Evolutionary conservation across 2,113 vertebrate genomes (phyloP).

Genomic region (Pipra filicauda): DNA sequence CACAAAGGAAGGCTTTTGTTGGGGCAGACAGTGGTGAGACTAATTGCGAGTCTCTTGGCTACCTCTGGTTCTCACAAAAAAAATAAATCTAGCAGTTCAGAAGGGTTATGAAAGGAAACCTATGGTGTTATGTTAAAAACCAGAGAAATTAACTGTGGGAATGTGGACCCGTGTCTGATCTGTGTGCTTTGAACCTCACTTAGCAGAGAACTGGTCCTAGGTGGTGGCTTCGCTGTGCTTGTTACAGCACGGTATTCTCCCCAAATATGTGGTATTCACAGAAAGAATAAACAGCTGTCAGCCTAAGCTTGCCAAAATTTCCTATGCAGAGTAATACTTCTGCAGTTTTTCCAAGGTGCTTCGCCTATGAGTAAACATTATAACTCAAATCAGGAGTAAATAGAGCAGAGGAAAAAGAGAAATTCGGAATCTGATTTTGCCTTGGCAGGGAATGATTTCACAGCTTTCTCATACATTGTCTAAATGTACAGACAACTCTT

Average conservation of each 20-base stretch:
- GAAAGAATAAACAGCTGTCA: neutral
- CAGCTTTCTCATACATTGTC: slow-evolving; percentile 5
- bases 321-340: neutral
- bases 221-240: neutral
- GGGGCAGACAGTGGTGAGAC: neutral
- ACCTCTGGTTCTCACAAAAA: neutral
- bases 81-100: neutral
- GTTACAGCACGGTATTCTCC: neutral
- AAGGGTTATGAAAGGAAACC: neutral
- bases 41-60: neutral
- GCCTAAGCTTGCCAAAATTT: neutral
- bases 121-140: neutral
- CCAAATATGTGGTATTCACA: neutral
- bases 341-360: neutral
- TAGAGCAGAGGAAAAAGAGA: neutral
- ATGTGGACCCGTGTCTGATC: fast-evolving
- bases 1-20: neutral
- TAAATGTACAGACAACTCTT: neutral
- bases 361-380: neutral
- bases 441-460: slow-evolving; percentile 34
- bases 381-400: neutral
- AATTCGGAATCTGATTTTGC: neutral
- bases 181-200: neutral
- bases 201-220: neutral
- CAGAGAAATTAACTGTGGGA: neutral